Base-by-base conservation (phyloP, 2,113 vertebrate genomes). In the Lamprologus sp. region DNA sequence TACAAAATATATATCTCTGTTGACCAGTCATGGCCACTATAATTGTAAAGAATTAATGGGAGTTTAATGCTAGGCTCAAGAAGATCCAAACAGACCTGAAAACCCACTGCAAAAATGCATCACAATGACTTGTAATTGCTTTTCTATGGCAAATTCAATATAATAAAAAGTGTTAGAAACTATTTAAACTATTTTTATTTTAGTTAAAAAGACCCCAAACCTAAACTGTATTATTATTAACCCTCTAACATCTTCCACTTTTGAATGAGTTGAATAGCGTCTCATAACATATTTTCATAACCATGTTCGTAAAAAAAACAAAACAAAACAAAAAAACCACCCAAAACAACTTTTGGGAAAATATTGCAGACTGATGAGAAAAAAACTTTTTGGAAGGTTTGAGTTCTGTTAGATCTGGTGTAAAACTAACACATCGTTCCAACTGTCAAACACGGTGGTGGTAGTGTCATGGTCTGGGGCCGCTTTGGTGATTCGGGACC, bases 251-350 rank as follows among this genome's bases (percentile, higher is more conserved):
- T 28, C 42, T 47, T 75, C 14, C 9, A 47, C 14, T 28, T 75
- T 17, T 75, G 9, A 75, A 75, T 47, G 14, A 75, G 14, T 47
- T 73, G 9, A 75, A 75, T 17, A 47, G 8, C 4, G 3, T 42
- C 65, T 23, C 35, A 42, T 42, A 23, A 23, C 2, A 9, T 23
- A 15, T 1, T 47, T 73, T 47, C 14, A 28, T 47, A 47, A 47
- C 70, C 6, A 28, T 47, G 9, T 75, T 28, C 1, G 0, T 26
- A 17, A 23, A 15, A 23, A 15, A 19, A 2, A 5, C 0, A 49
- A 49, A 19, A 4, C 7, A 33, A 40, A 40, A 5, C 10, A 5
- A 40, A 40, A 40, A 40, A 40, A 40, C 1, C 21, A 35, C 55
- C 55, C 55, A 37, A 12, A 35, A n/a, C 4, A 37, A n/a, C 19